Conservation (phyloP, 2,888 invertebrate genomes). For the Saturnia pavonia region DNA sequence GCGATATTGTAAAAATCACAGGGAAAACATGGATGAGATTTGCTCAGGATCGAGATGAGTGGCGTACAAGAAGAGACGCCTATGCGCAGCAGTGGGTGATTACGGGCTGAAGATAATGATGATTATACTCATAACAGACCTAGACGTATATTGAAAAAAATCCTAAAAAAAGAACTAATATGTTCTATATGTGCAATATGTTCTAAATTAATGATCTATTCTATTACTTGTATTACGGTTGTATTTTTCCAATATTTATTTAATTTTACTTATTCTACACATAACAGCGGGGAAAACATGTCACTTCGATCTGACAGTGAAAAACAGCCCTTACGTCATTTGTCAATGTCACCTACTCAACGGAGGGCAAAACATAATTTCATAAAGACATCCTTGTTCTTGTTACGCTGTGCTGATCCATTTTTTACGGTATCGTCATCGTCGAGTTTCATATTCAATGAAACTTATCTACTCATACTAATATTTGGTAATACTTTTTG, state of each 20-base stretch:
- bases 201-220: neutral
- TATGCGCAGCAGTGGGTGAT: too few relatives aligned
- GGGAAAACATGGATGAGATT: too few relatives aligned
- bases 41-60: too few relatives aligned
- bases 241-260: constrained; percentile 53
- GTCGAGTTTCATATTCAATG: constrained; percentile 52
- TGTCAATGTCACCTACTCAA: constrained; percentile 77
- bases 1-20: too few relatives aligned
- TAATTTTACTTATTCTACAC: constrained; percentile 68
- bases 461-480: constrained; percentile 21
- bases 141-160: neutral
- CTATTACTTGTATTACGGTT: constrained; percentile 16
- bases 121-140: neutral
- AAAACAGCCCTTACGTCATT: constrained; percentile 75
- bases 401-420: constrained; percentile 58
- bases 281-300: constrained; percentile 69
- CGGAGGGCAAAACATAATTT: constrained; percentile 75
- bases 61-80: too few relatives aligned
- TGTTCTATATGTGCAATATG: too few relatives aligned
- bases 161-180: neutral
- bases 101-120: too few relatives aligned
- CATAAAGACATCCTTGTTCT: constrained; percentile 78
- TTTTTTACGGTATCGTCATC: constrained; percentile 53
- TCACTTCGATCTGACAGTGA: constrained; percentile 79
- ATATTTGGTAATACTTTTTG: neutral